Evolutionary conservation across 2,888 invertebrate species (phyloP).

Genomic region (Oxyscelio sp.): DNA sequence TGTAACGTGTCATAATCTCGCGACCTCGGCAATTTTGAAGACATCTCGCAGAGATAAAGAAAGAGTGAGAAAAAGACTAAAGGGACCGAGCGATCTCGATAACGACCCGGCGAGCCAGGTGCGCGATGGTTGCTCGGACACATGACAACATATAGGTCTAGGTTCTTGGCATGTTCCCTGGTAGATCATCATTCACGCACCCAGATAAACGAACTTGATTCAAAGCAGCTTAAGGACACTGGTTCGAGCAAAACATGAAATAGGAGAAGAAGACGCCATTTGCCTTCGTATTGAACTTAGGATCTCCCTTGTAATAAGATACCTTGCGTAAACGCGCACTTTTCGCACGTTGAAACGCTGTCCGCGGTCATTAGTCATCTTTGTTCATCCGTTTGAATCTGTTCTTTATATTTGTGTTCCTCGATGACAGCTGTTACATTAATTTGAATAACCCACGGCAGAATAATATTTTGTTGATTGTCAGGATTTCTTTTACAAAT

Average conservation of each 20-base stretch:
- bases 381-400: too few relatives aligned
- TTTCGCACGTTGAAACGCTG: conserved; percentile 17
- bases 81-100: conserved; percentile 69
- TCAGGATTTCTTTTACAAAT: conserved; percentile 19
- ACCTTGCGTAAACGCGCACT: conserved; percentile 30
- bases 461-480: not conserved
- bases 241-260: conserved; percentile 56
- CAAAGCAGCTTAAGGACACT: conserved; percentile 59
- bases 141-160: conserved; percentile 63
- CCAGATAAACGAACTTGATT: conserved; percentile 69
- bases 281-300: conserved; percentile 50
- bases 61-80: conserved; percentile 54
- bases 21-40: conserved; percentile 56
- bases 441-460: conserved; percentile 1
- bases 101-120: conserved; percentile 64
- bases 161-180: conserved; percentile 66
- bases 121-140: conserved; percentile 54
- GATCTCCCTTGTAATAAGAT: conserved; percentile 38
- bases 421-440: not conserved
- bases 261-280: conserved; percentile 55
- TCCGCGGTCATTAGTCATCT: too few relatives aligned
- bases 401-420: too few relatives aligned
- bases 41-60: conserved; percentile 52
- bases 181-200: conserved; percentile 68
- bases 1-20: conserved; percentile 61